Percentiles rank a stretch among this genome's conserved stretches.
Conservation (phyloP, 2,113 vertebrate genomes). For the Alosa alosa region DNA sequence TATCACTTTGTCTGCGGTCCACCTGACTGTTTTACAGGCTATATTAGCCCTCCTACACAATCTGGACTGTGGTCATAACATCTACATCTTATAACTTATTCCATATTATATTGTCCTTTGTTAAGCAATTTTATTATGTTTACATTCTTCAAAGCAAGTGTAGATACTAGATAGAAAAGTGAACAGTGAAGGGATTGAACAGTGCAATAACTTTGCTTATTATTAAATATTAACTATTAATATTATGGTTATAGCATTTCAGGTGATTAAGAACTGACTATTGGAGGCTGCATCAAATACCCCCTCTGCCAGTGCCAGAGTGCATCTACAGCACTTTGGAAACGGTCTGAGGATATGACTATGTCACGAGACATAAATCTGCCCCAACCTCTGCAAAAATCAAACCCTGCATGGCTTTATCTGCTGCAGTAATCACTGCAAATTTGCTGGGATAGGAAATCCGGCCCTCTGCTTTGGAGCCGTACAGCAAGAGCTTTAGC, state of each 20-base stretch:
- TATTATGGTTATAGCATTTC: background rate
- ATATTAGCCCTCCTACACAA: no score
- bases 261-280: constrained; percentile 5
- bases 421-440: background rate
- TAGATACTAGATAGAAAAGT: no score
- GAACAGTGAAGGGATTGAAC: no score
- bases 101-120: no score
- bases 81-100: no score
- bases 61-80: no score
- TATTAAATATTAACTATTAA: no score
- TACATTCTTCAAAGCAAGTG: no score
- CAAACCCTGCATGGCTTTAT: background rate
- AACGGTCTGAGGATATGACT: background rate
- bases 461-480: background rate
- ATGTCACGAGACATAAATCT: background rate
- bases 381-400: background rate
- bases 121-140: no score
- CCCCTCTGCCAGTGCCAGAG: background rate
- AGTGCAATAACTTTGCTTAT: no score
- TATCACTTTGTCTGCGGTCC: no score
- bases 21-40: no score
- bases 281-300: background rate
- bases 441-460: background rate
- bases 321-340: background rate
- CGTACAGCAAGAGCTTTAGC: background rate